A percentile compares a stretch with the other conserved stretches of the same genome.
Conservation (phyloP, 2,888 invertebrate species). For the Brachyopa scutellaris region DNA sequence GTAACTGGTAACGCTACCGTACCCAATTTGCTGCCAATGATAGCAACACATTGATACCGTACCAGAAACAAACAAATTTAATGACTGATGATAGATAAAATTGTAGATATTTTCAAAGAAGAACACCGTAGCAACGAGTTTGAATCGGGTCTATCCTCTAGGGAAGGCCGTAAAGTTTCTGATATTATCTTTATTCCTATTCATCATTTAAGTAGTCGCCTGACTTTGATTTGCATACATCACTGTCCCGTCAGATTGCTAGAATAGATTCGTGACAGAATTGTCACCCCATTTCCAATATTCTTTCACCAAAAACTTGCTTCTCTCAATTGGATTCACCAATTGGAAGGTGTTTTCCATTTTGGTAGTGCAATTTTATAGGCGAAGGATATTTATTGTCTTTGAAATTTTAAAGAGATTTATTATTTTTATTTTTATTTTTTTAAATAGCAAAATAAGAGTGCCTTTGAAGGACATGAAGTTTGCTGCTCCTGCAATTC, state of each 20-base stretch:
- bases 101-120: conserved; percentile 27
- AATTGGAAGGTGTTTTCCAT: too few relatives aligned
- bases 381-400: too few relatives aligned
- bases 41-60: conserved; percentile 26
- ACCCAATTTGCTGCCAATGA: conserved; percentile 19
- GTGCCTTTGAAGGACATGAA: too few relatives aligned
- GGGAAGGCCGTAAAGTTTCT: conserved; percentile 8
- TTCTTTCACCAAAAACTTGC: too few relatives aligned
- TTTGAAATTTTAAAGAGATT: too few relatives aligned
- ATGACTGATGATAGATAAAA: conserved; percentile 48
- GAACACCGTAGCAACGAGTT: background rate
- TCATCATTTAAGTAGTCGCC: conserved; percentile 28
- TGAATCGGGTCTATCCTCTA: background rate
- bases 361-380: too few relatives aligned
- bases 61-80: conserved; percentile 31
- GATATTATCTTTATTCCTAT: background rate
- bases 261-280: conserved; percentile 9
- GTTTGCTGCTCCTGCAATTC: too few relatives aligned
- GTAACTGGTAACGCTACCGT: background rate
- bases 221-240: conserved; percentile 10
- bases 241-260: background rate
- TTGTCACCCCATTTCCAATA: conserved; percentile 20
- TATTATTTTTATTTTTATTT: too few relatives aligned
- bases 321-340: too few relatives aligned
- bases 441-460: too few relatives aligned